Evolutionary conservation across 1,140 invertebrate species (phyloP).

Genomic region (Anagrus nilaparvatae): DNA sequence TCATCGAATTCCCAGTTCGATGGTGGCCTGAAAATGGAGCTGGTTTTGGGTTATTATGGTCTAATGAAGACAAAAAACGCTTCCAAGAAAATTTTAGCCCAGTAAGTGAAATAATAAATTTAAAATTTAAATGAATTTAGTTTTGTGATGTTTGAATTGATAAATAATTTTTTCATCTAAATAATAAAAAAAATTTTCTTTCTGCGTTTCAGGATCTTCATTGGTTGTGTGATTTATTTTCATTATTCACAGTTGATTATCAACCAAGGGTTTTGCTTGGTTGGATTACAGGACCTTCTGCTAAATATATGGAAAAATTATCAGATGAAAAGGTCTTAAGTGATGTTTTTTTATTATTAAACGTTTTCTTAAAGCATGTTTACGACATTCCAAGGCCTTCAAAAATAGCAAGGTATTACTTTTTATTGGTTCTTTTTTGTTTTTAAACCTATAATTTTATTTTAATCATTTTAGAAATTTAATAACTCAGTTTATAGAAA

Average conservation of each 20-base stretch:
- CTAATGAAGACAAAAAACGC: constrained; percentile 36
- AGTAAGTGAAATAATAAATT: constrained; percentile 14
- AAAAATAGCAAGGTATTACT: constrained; percentile 29
- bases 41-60: constrained; percentile 46
- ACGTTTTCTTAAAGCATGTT: constrained; percentile 38
- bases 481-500: too few relatives aligned
- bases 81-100: constrained; percentile 22
- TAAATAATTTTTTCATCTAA: background rate
- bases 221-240: constrained; percentile 55
- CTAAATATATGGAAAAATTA: constrained; percentile 46
- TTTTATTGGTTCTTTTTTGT: background rate
- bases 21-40: constrained; percentile 49
- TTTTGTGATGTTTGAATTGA: background rate
- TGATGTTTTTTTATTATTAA: constrained; percentile 39
- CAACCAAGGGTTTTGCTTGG: constrained; percentile 58
- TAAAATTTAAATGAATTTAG: constrained; percentile 4
- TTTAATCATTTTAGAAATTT: too few relatives aligned
- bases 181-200: background rate
- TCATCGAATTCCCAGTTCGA: constrained; percentile 51
- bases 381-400: constrained; percentile 45
- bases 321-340: constrained; percentile 39
- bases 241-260: constrained; percentile 54
- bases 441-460: too few relatives aligned
- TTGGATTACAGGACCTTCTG: constrained; percentile 49
- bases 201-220: constrained; percentile 30